Conservation (phyloP, 1,140 invertebrate species). For the Dreissena polymorpha region DNA sequence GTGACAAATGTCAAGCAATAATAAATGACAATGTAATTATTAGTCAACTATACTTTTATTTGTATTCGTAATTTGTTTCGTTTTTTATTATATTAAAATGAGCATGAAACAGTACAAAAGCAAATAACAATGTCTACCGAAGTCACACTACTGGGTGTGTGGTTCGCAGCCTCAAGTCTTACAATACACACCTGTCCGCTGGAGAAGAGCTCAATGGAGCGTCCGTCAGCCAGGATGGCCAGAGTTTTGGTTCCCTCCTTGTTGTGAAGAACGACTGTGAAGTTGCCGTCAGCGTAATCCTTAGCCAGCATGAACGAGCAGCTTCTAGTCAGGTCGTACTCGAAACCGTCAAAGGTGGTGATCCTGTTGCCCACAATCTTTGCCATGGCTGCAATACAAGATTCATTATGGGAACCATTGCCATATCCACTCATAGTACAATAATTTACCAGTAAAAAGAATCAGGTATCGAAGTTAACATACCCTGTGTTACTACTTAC, state of each 20-base stretch:
- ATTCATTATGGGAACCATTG: neutral
- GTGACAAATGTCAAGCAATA: too few species aligned
- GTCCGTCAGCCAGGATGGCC: constrained; percentile 67
- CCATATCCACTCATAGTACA: neutral
- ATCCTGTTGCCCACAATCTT: constrained; percentile 88
- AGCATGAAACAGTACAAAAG: too few species aligned
- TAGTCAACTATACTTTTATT: too few species aligned
- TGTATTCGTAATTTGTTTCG: too few species aligned
- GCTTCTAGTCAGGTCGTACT: constrained; percentile 88
- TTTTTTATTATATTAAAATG: too few species aligned
- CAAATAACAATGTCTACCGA: too few species aligned
- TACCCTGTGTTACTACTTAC: too few species aligned
- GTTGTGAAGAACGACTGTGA: constrained; percentile 81
- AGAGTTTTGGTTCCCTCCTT: constrained; percentile 63
- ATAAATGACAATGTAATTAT: too few species aligned
- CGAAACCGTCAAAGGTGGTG: constrained; percentile 91
- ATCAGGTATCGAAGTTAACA: neutral
- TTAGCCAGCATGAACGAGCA: constrained; percentile 91
- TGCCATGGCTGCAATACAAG: constrained; percentile 79
- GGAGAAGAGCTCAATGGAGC: constrained; percentile 76
- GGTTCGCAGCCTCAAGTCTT: too few species aligned
- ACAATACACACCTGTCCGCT: constrained; percentile 61
- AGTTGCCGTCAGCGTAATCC: constrained; percentile 85
- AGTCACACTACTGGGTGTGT: too few species aligned
- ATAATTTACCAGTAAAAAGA: neutral